Percentiles rank a stretch among this genome's conserved stretches.
Evolutionary conservation across 2,797 vertebrate genomes (phyloP).

Genomic region (Hylomyscus alleni): DNA sequence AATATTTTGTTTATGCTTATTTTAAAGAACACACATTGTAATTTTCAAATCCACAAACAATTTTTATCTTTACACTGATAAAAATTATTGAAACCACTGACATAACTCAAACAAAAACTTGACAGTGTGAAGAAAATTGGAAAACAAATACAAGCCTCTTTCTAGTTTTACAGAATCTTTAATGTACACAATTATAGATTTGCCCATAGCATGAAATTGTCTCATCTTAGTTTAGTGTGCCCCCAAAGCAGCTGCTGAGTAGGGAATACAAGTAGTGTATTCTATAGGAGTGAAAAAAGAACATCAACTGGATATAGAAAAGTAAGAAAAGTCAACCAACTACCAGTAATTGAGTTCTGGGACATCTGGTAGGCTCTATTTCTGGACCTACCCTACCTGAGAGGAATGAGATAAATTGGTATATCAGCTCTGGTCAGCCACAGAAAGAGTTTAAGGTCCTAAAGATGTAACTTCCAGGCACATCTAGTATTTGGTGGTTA

Average conservation of each 20-base stretch:
- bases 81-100: neutral
- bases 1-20: neutral
- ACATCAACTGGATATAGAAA: neutral
- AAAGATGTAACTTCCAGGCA: neutral
- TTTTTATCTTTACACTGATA: slow-evolving; percentile 39
- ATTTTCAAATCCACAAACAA: neutral
- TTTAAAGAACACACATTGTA: neutral
- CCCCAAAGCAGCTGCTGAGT: neutral
- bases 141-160: neutral
- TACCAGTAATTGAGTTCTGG: neutral
- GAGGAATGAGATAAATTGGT: neutral
- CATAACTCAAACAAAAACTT: neutral
- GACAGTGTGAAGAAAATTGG: neutral
- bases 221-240: neutral
- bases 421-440: neutral
- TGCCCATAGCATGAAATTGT: neutral
- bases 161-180: neutral
- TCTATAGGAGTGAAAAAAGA: neutral
- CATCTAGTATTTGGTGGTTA: neutral
- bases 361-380: neutral
- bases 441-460: neutral
- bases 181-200: neutral
- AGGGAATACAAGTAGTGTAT: neutral
- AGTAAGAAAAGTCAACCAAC: neutral
- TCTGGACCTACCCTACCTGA: neutral